Evolutionary conservation across 2,797 vertebrate species (phyloP).

Genomic region (Catostomus latipinnis): DNA sequence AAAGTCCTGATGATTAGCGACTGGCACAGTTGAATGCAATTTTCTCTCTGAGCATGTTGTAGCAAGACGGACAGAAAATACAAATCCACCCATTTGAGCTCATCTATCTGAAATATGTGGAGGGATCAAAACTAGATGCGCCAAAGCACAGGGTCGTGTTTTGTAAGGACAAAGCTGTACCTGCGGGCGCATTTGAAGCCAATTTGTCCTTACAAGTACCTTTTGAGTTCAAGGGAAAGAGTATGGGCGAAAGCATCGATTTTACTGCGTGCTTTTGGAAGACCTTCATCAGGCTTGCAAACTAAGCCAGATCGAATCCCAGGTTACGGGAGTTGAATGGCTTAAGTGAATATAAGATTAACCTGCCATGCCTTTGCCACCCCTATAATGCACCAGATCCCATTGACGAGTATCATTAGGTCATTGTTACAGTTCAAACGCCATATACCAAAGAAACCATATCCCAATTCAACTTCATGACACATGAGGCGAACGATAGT

Average conservation of each 20-base stretch:
- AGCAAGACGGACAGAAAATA: slow-evolving; percentile 54
- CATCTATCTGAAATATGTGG: slow-evolving; percentile 45
- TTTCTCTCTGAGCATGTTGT: slow-evolving; percentile 41
- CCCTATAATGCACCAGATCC: slow-evolving; percentile 55
- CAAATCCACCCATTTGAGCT: slow-evolving; percentile 37
- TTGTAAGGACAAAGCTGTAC: neutral
- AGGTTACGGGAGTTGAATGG: slow-evolving; percentile 70
- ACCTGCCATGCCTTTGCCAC: slow-evolving; percentile 57
- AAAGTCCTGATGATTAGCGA: slow-evolving; percentile 53
- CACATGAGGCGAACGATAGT: neutral
- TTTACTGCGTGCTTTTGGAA: slow-evolving; percentile 36
- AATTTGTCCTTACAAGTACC: slow-evolving; percentile 18
- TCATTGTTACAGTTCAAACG: slow-evolving; percentile 62
- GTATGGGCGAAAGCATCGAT: neutral
- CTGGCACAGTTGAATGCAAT: slow-evolving; percentile 52
- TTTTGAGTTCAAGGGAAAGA: slow-evolving; percentile 21
- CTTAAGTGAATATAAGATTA: slow-evolving; percentile 74
- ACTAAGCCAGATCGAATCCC: slow-evolving; percentile 60
- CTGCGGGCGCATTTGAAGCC: neutral
- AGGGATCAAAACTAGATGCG: neutral
- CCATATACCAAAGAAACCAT: slow-evolving; percentile 50
- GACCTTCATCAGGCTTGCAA: slow-evolving; percentile 38
- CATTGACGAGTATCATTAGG: slow-evolving; percentile 70
- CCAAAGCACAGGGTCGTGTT: slow-evolving; percentile 17
- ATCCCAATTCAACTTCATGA: neutral